Percentiles rank a stretch among this genome's conserved stretches.
phyloP scores from a whole-genome alignment of 2,113 vertebrate genomes.

The Scytalopus superciliaris region DNA sequence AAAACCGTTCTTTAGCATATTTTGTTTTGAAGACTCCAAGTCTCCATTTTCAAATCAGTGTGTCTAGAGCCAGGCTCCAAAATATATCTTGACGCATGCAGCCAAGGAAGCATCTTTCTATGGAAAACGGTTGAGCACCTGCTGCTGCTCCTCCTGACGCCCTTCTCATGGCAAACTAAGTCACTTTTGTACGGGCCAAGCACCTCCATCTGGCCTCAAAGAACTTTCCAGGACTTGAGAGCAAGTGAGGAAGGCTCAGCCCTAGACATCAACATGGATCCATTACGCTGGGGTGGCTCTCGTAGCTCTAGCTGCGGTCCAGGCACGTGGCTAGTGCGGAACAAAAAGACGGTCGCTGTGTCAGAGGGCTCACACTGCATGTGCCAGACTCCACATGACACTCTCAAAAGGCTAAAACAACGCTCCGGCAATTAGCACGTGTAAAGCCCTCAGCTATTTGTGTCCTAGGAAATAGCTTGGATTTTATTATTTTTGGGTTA shows the following conservation, averaged over 20 bases:
- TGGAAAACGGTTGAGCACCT: background rate
- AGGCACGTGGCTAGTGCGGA: fast-evolving
- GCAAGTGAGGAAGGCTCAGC: background rate
- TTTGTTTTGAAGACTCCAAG: slow-evolving; percentile 34
- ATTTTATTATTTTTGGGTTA: slow-evolving; percentile 58
- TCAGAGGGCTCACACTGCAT: background rate
- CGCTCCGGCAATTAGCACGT: background rate
- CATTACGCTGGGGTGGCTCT: background rate
- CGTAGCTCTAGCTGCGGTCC: background rate
- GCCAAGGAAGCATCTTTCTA: slow-evolving; percentile 16
- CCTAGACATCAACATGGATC: background rate
- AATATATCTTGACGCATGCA: background rate
- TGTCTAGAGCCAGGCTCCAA: slow-evolving; percentile 37
- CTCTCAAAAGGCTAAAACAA: slow-evolving; percentile 39
- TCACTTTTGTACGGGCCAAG: background rate
- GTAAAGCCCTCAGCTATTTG: slow-evolving; percentile 46
- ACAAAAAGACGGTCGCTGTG: background rate
- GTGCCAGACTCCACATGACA: background rate
- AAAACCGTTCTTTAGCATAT: background rate
- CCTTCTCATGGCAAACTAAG: background rate
- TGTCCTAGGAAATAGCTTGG: slow-evolving; percentile 41
- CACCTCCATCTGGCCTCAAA: slow-evolving; percentile 45
- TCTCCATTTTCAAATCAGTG: slow-evolving; percentile 19
- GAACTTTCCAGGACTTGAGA: background rate
- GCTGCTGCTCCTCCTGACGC: slow-evolving; percentile 39